Evolutionary conservation across 2,113 vertebrate genomes (phyloP).

Genomic region (Procavia capensis): DNA sequence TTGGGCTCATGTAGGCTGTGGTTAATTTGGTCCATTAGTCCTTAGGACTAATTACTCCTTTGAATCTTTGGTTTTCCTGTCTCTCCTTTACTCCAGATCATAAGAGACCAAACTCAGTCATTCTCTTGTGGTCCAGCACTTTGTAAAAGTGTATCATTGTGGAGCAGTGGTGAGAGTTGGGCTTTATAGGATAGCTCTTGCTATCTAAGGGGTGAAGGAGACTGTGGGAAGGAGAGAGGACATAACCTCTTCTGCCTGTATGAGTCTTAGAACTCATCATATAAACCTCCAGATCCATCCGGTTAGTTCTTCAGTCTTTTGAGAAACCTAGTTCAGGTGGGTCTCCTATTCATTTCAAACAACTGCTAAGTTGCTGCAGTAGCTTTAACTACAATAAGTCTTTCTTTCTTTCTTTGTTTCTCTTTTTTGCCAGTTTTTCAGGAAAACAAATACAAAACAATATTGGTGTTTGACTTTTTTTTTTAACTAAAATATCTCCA

Average conservation of each 20-base stretch:
- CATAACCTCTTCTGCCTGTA: background rate
- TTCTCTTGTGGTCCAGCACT: background rate
- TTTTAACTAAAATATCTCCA: background rate
- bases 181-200: background rate
- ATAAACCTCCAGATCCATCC: background rate
- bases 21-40: too few relatives aligned
- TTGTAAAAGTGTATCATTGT: background rate
- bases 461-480: background rate
- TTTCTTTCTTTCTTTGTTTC: background rate
- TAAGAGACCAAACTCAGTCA: background rate
- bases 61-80: too few relatives aligned
- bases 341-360: background rate
- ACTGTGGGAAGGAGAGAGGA: background rate
- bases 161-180: background rate
- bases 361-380: background rate
- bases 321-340: background rate
- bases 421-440: background rate
- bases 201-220: background rate
- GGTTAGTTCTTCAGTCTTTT: constrained; percentile 11
- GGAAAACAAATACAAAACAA: background rate
- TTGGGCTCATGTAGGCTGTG: too few relatives aligned
- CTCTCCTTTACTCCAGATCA: too few relatives aligned
- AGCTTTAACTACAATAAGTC: background rate
- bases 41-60: too few relatives aligned
- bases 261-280: background rate